These are phyloP conservation scores for Sycophila texana DNA, from an alignment of 2,888 invertebrate genomes.

Conservation along the genomic window DNA sequence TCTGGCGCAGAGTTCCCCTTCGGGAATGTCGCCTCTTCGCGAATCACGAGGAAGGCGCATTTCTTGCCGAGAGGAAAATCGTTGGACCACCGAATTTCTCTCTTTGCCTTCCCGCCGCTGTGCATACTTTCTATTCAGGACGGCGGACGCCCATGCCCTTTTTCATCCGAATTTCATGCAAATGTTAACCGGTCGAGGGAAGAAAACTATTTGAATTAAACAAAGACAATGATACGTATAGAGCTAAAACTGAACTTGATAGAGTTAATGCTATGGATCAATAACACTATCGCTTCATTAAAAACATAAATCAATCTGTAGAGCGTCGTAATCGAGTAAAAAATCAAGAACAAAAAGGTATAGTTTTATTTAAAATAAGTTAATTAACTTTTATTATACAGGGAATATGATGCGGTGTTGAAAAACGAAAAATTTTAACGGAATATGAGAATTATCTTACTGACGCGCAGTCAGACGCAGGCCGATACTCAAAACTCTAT, in stretches of 20 bases:
- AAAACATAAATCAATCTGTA: too few relatives aligned
- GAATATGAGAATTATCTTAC: not conserved
- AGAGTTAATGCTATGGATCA: too few relatives aligned
- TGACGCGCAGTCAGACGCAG: constrained; percentile 50
- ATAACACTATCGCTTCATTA: too few relatives aligned
- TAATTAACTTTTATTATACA: not conserved
- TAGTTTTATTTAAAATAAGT: not conserved
- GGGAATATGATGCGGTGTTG: not conserved
- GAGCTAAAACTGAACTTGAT: too few relatives aligned
- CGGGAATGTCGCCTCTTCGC: constrained; percentile 65
- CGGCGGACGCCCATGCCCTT: not conserved
- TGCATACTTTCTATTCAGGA: constrained; percentile 26
- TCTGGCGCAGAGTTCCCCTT: constrained; percentile 60
- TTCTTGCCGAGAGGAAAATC: constrained; percentile 24
- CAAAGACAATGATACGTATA: too few relatives aligned
- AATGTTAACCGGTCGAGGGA: not conserved
- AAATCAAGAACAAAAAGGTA: too few relatives aligned
- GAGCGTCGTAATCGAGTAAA: too few relatives aligned
- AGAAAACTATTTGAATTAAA: too few relatives aligned
- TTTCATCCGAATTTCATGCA: constrained; percentile 28
- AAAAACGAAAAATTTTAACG: not conserved
- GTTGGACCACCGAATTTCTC: constrained; percentile 34
- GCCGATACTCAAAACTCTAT: constrained; percentile 65
- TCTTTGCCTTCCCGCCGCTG: not conserved
- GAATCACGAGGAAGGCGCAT: constrained; percentile 59